Base-by-base conservation (phyloP, 2,113 vertebrate species). In the Apodemus speciosus region DNA sequence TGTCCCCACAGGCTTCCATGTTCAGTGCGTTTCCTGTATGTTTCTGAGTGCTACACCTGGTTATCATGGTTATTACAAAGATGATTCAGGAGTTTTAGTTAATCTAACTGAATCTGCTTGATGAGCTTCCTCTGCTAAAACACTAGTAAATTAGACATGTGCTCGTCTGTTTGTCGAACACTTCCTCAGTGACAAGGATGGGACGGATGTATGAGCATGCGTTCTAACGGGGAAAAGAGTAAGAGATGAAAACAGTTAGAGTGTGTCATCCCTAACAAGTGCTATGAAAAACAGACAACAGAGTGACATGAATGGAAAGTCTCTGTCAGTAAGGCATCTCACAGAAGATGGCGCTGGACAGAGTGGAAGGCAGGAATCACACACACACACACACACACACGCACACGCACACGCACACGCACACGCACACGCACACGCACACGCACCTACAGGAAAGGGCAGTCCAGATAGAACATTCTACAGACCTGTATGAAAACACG, bases 51-150 rank as follows among this genome's bases (percentile, higher is more conserved):
- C n/a, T 93, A 68, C 10, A 76, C 6, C 30, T 89, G 68, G 14
- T 60, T 89, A 71, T 83, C 35, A 71, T 10, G 69, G 27, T 32
- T 75, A 25, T n/a, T 32, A 68, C 18, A 83, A 51, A 91, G 46
- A 9, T 64, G 23, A 58, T 40, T 87, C 32, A 69, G 46, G 51
- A 56, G 11, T 86, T 73, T 93, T 7, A 79, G 32, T 85, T 49
- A 88, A 92, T 15, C 86, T 60, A 38, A 56, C 43, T 46, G 69
- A 92, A 71, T 64, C 40, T 81, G 75, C 32, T 35, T 96, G 86
- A 68, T 88, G 56, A 93, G 40, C 10, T 85, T 62, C 23, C 16
- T 85, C 38, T 92, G 79, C 72, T 21, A 53, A 91, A 91, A 43
- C 0, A 4, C 18, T 91, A 64, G 18, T 35, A 3, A 86, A 14